Conservation (phyloP, 2,888 invertebrate species). For the Clepsis dumicolana region DNA sequence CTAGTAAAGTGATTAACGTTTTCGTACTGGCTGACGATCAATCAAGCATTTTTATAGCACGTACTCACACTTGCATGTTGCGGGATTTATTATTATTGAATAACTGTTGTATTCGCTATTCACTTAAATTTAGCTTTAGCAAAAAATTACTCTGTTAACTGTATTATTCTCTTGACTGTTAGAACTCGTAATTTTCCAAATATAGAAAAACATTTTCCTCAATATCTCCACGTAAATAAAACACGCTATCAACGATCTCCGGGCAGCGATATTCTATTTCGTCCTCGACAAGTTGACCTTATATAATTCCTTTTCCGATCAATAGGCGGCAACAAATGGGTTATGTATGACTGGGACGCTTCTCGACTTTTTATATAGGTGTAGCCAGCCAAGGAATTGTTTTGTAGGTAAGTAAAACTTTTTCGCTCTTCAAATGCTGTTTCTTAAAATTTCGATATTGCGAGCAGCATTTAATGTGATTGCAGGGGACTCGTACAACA, state of each 20-base stretch:
- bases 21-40: too few species aligned
- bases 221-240: constrained; percentile 6
- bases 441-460: too few species aligned
- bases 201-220: constrained; percentile 1
- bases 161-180: background rate
- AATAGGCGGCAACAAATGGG: background rate
- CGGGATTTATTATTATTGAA: too few species aligned
- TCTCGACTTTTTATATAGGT: background rate
- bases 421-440: too few species aligned
- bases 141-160: too few species aligned
- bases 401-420: too few species aligned
- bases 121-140: too few species aligned
- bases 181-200: constrained; percentile 1
- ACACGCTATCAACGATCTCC: constrained; percentile 8
- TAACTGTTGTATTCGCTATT: background rate
- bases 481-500: too few species aligned
- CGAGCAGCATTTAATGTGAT: too few species aligned
- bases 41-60: too few species aligned
- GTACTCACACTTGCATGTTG: too few species aligned
- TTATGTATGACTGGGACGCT: constrained; percentile 1
- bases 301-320: constrained; percentile 11
- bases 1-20: too few species aligned
- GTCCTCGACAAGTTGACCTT: constrained; percentile 1
- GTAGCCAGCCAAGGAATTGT: background rate
- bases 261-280: constrained; percentile 1